Conservation (phyloP, 2,113 vertebrate genomes). For the Oxyruncus cristatus region DNA sequence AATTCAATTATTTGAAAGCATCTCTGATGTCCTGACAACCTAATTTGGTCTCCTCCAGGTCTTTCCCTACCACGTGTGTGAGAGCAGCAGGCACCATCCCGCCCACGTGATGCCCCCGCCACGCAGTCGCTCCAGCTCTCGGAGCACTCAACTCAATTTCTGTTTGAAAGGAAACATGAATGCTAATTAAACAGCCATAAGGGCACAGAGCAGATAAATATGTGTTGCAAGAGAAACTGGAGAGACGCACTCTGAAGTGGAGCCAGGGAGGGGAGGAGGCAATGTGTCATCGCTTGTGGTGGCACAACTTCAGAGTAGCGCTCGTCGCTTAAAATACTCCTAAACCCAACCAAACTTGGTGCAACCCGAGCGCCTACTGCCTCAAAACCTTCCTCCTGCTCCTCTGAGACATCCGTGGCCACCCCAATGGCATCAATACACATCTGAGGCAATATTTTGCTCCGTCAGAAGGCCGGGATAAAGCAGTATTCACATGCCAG, state of each 20-base stretch:
- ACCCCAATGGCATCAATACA: not conserved
- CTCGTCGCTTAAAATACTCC: not conserved
- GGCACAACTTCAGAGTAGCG: not conserved
- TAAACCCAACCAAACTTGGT: not conserved
- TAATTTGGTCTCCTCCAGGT: not conserved
- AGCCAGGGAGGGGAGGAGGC: conserved; percentile 25
- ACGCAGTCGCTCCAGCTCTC: not conserved
- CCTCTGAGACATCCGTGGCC: not conserved
- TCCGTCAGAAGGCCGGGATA: not conserved
- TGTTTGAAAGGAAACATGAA: not conserved
- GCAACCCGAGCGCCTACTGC: not conserved
- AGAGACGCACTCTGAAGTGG: conserved; percentile 19
- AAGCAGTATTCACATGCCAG: not conserved
- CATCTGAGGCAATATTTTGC: not conserved
- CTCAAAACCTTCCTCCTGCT: not conserved
- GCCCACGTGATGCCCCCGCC: not conserved
- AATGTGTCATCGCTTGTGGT: conserved; percentile 6
- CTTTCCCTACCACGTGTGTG: not conserved
- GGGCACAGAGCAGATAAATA: conserved; percentile 34
- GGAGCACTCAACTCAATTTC: not conserved
- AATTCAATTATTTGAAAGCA: not conserved
- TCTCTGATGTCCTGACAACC: not conserved
- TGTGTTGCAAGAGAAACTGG: not conserved
- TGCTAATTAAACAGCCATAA: conserved; percentile 38
- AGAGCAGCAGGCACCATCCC: not conserved